phyloP scores from a whole-genome alignment of 1,140 invertebrate genomes.

The Magallana gigas region DNA sequence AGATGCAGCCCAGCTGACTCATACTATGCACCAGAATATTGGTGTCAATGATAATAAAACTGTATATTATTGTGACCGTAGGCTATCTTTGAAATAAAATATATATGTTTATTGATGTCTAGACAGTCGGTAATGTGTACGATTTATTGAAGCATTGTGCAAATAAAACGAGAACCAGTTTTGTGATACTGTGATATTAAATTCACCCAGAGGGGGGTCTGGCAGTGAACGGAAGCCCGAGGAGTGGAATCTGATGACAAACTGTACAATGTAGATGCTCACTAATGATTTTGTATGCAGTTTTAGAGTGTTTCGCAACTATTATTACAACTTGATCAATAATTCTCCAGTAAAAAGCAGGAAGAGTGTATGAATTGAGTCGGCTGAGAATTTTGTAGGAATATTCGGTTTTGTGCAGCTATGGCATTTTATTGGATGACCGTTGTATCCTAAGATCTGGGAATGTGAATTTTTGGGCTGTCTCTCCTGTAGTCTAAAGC shows the following conservation, averaged over 20 bases:
- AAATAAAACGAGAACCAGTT: background rate
- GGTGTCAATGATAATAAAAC: background rate
- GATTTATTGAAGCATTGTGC: background rate
- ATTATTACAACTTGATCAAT: no score
- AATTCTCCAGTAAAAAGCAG: no score
- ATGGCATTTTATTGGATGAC: no score
- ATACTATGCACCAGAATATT: no score
- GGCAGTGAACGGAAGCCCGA: background rate
- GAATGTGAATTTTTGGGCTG: no score
- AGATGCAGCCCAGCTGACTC: no score
- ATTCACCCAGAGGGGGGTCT: slow-evolving; percentile 24
- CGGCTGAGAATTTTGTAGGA: no score
- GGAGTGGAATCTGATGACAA: background rate
- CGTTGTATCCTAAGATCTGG: no score
- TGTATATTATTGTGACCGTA: background rate
- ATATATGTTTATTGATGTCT: background rate
- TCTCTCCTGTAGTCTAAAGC: no score
- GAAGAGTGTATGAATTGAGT: no score
- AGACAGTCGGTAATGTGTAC: background rate
- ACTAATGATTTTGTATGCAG: slow-evolving; percentile 11
- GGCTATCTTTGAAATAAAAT: background rate
- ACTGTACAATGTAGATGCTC: background rate
- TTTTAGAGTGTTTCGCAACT: background rate
- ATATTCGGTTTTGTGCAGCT: no score
- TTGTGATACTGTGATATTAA: background rate